Conservation (phyloP, 2,888 invertebrate species). For the Coelinius sp. region DNA sequence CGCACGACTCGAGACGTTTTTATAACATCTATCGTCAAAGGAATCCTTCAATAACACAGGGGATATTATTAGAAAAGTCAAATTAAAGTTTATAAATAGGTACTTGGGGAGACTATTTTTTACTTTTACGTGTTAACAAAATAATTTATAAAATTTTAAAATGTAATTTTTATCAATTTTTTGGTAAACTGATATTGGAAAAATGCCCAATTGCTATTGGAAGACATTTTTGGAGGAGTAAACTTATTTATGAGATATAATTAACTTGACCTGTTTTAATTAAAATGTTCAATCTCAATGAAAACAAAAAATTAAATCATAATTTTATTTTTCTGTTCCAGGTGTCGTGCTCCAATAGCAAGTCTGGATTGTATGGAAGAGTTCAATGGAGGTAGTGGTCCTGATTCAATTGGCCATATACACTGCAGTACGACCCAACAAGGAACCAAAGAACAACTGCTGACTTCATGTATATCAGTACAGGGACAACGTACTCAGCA, state of each 20-base stretch:
- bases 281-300: too few relatives aligned
- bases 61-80: neutral
- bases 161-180: too few relatives aligned
- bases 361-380: conserved; percentile 96
- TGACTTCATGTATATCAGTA: conserved; percentile 70
- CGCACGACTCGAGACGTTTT: conserved; percentile 2
- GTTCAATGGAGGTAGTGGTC: conserved; percentile 80
- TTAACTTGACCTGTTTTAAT: too few relatives aligned
- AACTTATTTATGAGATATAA: too few relatives aligned
- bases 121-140: too few relatives aligned
- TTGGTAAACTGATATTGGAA: too few relatives aligned
- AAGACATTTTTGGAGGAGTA: too few relatives aligned
- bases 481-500: conserved; percentile 75
- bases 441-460: conserved; percentile 74
- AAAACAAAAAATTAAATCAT: neutral
- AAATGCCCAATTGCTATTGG: too few relatives aligned
- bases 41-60: neutral
- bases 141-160: too few relatives aligned
- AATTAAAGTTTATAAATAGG: conserved; percentile 13
- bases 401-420: conserved; percentile 68
- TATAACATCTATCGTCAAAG: neutral
- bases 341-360: conserved; percentile 93
- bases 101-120: neutral
- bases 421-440: conserved; percentile 69
- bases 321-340: conserved; percentile 62